These are phyloP conservation scores for Xenus cinereus DNA, from an alignment of 2,113 vertebrate genomes.

Conservation along the genomic window DNA sequence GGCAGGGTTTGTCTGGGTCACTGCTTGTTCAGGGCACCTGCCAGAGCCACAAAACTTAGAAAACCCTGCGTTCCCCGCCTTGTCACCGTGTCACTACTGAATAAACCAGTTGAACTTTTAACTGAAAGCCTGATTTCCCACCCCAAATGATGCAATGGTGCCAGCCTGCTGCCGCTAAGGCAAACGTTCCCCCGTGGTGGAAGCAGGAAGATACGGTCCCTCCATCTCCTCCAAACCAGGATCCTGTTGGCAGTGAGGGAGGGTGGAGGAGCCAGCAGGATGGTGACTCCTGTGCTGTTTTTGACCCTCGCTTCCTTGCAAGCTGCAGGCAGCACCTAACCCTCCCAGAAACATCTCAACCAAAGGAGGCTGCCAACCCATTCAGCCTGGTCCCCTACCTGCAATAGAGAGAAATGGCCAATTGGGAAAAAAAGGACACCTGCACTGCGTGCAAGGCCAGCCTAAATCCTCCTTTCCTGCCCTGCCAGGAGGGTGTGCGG, in stretches of 20 bases:
- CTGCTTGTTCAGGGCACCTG: background rate
- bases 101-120: background rate
- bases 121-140: background rate
- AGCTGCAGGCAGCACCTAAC: background rate
- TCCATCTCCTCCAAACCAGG: background rate
- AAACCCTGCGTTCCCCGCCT: background rate
- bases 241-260: background rate
- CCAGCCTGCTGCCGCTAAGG: background rate
- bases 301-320: background rate
- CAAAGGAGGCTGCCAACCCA: background rate
- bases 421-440: background rate
- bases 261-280: background rate
- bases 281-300: background rate
- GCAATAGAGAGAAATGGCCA: background rate
- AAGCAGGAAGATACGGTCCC: background rate
- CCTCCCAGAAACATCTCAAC: background rate
- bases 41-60: background rate
- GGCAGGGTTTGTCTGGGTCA: background rate
- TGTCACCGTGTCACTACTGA: background rate
- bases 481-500: background rate
- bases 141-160: background rate
- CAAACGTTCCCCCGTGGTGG: background rate
- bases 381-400: background rate
- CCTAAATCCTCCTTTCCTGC: background rate
- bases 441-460: background rate